A percentile compares a stretch with the other conserved stretches of the same genome.
phyloP scores from a whole-genome alignment of 2,888 invertebrate genomes.

The Carterocephalus palaemon region DNA sequence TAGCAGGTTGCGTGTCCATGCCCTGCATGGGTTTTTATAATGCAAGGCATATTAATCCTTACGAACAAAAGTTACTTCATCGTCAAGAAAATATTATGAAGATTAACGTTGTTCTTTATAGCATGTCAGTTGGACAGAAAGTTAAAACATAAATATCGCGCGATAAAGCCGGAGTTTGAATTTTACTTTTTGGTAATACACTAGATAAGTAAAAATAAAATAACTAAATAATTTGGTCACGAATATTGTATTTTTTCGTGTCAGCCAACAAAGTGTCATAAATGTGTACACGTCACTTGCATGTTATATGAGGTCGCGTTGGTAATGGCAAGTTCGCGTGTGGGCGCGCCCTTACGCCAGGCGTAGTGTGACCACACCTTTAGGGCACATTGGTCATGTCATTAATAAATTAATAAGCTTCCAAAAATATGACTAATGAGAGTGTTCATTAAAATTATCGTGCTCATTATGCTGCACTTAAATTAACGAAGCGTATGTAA shows the following conservation, averaged over 20 bases:
- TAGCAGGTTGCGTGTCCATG: no score
- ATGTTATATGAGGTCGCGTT: slow-evolving; percentile 60
- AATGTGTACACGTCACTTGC: slow-evolving; percentile 63
- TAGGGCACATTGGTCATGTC: slow-evolving; percentile 31
- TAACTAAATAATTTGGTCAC: slow-evolving; percentile 50
- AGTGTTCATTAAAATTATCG: slow-evolving; percentile 34
- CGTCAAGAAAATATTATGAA: no score
- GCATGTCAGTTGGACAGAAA: no score
- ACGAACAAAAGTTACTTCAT: no score
- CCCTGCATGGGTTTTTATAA: no score
- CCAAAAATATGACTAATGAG: slow-evolving; percentile 31
- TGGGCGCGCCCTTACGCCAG: slow-evolving; percentile 53
- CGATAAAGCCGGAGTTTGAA: not conserved
- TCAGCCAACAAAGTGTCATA: slow-evolving; percentile 56
- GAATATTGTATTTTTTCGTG: slow-evolving; percentile 42
- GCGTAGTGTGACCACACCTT: slow-evolving; percentile 48
- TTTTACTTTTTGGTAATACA: no score
- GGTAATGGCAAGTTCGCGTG: slow-evolving; percentile 70
- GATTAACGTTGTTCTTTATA: no score
- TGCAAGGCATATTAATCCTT: no score
- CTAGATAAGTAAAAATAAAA: slow-evolving; percentile 20
- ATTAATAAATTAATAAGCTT: slow-evolving; percentile 22
- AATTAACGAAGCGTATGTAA: slow-evolving; percentile 9
- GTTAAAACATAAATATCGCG: not conserved
- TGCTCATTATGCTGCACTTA: slow-evolving; percentile 29